A percentile compares a stretch with the other conserved stretches of the same genome.
phyloP scores from a whole-genome alignment of 2,113 vertebrate genomes.

The Amphilophus citrinellus region DNA sequence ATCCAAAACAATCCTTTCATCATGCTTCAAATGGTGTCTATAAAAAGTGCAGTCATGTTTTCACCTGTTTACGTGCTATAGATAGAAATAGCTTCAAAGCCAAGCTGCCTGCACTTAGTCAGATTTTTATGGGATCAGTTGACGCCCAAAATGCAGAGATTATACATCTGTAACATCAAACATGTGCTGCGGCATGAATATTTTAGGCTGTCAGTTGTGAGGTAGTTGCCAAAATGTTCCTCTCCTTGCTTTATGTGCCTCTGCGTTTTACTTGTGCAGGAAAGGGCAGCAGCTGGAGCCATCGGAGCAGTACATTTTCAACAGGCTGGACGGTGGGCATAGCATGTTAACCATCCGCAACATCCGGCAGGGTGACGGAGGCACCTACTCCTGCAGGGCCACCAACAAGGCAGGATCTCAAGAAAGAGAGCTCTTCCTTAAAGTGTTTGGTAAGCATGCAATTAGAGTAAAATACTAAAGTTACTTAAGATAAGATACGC shows the following conservation, averaged over 20 bases:
- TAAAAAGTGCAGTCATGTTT: slow-evolving; percentile 13
- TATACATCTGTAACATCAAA: slow-evolving; percentile 19
- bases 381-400: slow-evolving; percentile 90
- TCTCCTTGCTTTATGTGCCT: not conserved
- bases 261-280: slow-evolving; percentile 72
- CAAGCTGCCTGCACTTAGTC: slow-evolving; percentile 12
- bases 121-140: slow-evolving; percentile 29
- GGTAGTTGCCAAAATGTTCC: not conserved
- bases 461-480: not conserved
- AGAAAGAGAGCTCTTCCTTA: slow-evolving; percentile 90
- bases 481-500: not conserved
- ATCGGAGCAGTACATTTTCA: slow-evolving; percentile 87
- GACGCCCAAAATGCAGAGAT: slow-evolving; percentile 29
- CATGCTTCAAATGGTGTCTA: slow-evolving; percentile 17
- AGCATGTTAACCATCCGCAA: slow-evolving; percentile 89
- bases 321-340: slow-evolving; percentile 82
- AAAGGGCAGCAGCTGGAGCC: slow-evolving; percentile 89
- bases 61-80: slow-evolving; percentile 21
- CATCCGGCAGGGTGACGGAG: slow-evolving; percentile 89
- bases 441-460: slow-evolving; percentile 93
- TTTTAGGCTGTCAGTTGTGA: not conserved
- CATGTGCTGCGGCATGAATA: not conserved
- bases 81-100: slow-evolving; percentile 32
- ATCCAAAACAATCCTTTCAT: slow-evolving; percentile 14
- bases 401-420: slow-evolving; percentile 94